Evolutionary conservation across 1,140 invertebrate species (phyloP), one percentile per base, ranked within the genome.

Genomic region (Microplitis demolitor): DNA sequence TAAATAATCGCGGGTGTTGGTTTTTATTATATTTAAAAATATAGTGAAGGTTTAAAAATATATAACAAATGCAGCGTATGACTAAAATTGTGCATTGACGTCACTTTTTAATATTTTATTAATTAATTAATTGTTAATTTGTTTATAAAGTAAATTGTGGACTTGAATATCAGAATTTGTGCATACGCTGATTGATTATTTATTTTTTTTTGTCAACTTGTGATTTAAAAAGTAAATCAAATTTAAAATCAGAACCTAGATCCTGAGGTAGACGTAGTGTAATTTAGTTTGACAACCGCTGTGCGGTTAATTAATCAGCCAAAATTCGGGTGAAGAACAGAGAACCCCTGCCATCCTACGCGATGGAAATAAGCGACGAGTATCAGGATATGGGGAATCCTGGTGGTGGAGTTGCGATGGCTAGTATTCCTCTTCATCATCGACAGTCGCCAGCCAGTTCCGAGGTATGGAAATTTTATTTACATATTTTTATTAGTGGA

Each of bases 241-340:
- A 24, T 24, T 24, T 24, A 24, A 24, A 24, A 24, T 24, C 24
- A 33, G 33, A 14, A 14, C 13, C 34, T 3, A 4, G 34, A 35
- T 51, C n/a, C 14, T 31, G 11, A n/a, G 14, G 45, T 34, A 66
- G 62, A 53, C 45, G n/a, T 37, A 16, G 45, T 58, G 39, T 39
- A 66, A 39, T 16, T 72, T 72, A 35, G 35, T 5, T 9, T 34
- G 33, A 62, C n/a, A 60, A 69, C 72, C 72, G 78, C 62, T 66
- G 66, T 68, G 78, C 76, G 77, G 75, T 45, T 45, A 74, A 72
- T 74, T 81, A 90, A 90, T 80, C 89, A 88, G 88, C 86, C 93
- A 96, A 95, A 92, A 96, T 95, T 95, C 92, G 94, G 90, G 93
- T 95, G 84, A 96, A 95, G 92, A 94, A 95, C 85, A 91, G 92